Evolutionary conservation across 2,113 vertebrate species (phyloP).

Genomic region (Salvelinus namaycush): DNA sequence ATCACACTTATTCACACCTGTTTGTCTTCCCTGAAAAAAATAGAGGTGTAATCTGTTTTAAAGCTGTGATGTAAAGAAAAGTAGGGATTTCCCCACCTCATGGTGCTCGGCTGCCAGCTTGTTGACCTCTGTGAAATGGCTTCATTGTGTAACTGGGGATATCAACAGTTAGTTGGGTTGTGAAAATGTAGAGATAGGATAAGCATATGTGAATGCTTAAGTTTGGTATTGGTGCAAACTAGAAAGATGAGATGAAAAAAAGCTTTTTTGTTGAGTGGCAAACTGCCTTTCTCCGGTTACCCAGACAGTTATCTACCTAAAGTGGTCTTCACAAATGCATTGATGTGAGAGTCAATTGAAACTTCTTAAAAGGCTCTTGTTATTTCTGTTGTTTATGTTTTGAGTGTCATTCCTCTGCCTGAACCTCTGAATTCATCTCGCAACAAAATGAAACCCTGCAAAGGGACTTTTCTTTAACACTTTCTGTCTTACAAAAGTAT

Average conservation of each 20-base stretch:
- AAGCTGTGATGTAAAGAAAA: too few species aligned
- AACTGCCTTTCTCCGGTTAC: neutral
- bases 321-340: slow-evolving; percentile 18
- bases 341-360: slow-evolving; percentile 23
- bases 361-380: slow-evolving; percentile 10
- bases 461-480: neutral
- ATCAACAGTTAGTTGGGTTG: too few species aligned
- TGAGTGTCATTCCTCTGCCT: slow-evolving; percentile 26
- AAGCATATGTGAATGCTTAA: neutral
- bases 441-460: neutral
- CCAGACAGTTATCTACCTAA: neutral
- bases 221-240: neutral
- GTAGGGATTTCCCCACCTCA: too few species aligned
- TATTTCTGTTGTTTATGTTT: slow-evolving; percentile 22
- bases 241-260: slow-evolving; percentile 11
- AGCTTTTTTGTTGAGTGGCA: neutral
- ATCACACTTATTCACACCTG: too few species aligned
- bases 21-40: too few species aligned
- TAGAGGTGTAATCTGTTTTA: too few species aligned
- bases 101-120: too few species aligned
- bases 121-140: too few species aligned
- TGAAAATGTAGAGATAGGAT: neutral
- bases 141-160: too few species aligned
- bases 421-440: slow-evolving; percentile 54
- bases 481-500: neutral